Evolutionary conservation across 2,113 vertebrate genomes (phyloP), one percentile per base, ranked within the genome.

Genomic region (Lepus timidus): DNA sequence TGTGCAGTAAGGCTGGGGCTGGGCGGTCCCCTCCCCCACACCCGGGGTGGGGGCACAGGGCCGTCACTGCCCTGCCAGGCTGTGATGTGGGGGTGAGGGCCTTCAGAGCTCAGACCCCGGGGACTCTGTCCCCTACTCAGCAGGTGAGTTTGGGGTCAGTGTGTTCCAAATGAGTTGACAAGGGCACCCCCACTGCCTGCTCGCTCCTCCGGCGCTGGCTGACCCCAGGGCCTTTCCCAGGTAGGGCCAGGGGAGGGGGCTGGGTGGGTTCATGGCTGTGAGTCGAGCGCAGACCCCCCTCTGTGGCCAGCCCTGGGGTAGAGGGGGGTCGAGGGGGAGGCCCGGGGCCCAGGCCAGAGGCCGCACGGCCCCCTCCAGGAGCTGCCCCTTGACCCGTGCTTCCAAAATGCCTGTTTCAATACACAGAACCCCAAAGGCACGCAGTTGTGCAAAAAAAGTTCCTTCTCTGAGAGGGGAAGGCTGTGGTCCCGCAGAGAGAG

Each of bases 1-100:
- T 97, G 93, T 95, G 87, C 87, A 84, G 90, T 97, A 97, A 98
- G 97, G 97, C 97, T 89, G 93, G 80, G 90, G 95, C 62, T 70
- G 65, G 10, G 91, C 68, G 3, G 1, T 31, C 16, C 61, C 75
- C 62, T 23, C 4, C 23, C 3, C 55, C 79, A 13, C 13, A 3
- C 3, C n/a, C 0, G 0, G 74, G 73, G 31, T 10, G 13, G 70
- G 65, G 62, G 67, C 65, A 29, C 31, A 19, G 22, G 19, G 55
- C 29, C 44, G 3, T 9, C 19, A 29, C 31, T 0, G 27, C 19
- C 19, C 75, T 1, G 58, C 8, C 19, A 31, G 73, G 93, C 22
- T 55, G 36, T 49, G 31, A 22, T 64, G 52, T 6, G 78, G 67
- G 27, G 36, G 55, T 0, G 8, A 61, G 62, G 85, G 4, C 67